Percentiles rank a stretch among this genome's conserved stretches.
phyloP scores from a whole-genome alignment of 2,113 vertebrate species.

The Sebastes schlegelii region DNA sequence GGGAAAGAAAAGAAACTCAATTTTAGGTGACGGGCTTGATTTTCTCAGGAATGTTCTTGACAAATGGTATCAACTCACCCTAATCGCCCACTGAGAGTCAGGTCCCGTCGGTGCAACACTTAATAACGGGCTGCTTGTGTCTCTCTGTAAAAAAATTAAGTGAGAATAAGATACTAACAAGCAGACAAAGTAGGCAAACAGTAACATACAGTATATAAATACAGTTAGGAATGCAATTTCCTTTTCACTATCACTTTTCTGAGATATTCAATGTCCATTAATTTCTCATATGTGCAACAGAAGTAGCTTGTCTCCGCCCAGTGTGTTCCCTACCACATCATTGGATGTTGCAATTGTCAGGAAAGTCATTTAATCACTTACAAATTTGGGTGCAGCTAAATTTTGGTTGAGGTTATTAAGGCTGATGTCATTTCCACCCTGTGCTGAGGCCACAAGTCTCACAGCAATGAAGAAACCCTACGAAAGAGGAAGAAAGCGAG shows the following conservation, averaged over 20 bases:
- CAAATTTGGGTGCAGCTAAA: conserved; percentile 92
- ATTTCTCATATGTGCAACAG: not conserved
- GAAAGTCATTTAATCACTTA: conserved; percentile 80
- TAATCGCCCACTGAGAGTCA: conserved; percentile 90
- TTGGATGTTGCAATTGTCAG: not conserved
- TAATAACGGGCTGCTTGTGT: conserved; percentile 89
- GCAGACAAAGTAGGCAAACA: not conserved
- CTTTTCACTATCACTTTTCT: not conserved
- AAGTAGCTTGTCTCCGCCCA: not conserved
- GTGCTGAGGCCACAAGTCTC: conserved; percentile 93
- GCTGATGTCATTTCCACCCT: conserved; percentile 92
- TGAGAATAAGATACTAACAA: not conserved
- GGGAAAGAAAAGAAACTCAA: not conserved
- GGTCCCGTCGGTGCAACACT: conserved; percentile 75
- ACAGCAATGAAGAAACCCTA: conserved; percentile 95
- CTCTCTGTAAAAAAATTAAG: conserved; percentile 85
- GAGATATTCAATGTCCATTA: not conserved
- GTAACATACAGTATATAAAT: not conserved
- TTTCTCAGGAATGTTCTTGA: not conserved
- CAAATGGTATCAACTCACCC: conserved; percentile 83
- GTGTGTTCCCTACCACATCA: not conserved
- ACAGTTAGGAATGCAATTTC: not conserved
- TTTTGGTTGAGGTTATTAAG: conserved; percentile 87
- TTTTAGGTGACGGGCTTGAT: not conserved
- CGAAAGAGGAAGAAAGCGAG: conserved; percentile 15